Base-by-base conservation (phyloP, 2,113 vertebrate genomes). In the Phrynosoma platyrhinos region DNA sequence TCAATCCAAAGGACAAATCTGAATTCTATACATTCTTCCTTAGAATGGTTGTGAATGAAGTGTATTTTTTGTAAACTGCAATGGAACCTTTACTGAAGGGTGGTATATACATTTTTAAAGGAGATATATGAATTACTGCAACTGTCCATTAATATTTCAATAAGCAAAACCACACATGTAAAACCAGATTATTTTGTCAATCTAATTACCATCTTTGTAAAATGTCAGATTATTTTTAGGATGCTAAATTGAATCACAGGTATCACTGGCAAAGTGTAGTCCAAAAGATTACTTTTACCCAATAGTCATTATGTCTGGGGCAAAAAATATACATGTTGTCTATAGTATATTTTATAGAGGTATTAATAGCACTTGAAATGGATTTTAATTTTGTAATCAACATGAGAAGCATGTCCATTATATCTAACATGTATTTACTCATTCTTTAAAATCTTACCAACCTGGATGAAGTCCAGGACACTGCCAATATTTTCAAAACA, bases 381-480 rank as follows among this genome's bases (percentile, higher is more conserved):
- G 12, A 21, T 74, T 36, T 75, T 7, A 32, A 3, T 58, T 75
- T 75, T 55, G n/a, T 87, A 71, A 53, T 1, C 64, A 64, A 12
- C 47, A 47, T 23, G 40, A 18, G n/a, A 47, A 30, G 20, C 55
- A 66, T 52, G 14, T 53, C 3, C 5, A 23, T 12, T 64, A 12
- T 14, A 64, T 64, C n/a, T 16, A 9, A 85, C 62, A 1, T 62
- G 55, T 88, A 66, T 83, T 52, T 78, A 0, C 13, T 87, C 83
- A 78, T 84, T 88, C 83, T 87, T 78, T 90, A 93, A 82, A 91
- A 82, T 79, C 88, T 94, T 95, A 92, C 89, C 93, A 92, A 90
- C 64, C 68, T 76, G 82, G 83, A 30, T 86, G 88, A 91, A 81
- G 75, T 90, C 90, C 80, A 64, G 92, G 66, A 75, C 76, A 91